Base-by-base conservation (phyloP, 2,888 invertebrate species). In the Choreutis nemorana region DNA sequence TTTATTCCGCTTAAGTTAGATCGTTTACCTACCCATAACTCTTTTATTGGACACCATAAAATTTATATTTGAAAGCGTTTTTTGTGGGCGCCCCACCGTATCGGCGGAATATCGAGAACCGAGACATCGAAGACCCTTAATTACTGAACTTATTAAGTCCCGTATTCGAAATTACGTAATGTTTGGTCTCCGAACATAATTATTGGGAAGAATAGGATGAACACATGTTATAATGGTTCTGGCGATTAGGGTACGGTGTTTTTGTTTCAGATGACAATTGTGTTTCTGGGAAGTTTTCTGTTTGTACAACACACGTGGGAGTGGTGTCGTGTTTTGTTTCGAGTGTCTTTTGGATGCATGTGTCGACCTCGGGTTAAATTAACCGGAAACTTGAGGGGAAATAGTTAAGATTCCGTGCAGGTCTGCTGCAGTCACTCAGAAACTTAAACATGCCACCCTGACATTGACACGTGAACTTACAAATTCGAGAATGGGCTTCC, bases 311-410 rank as follows among this genome's bases (percentile, higher is more conserved):
- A 55, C 66, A 67, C 63, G 70, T 71, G 70, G 67, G 71, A 71
- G 64, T 55, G 56, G 55, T 51, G 50, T 41, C 37, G 47, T 50
- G 12, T 40, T 46, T 51, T 53, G 53, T 42, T 49, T 48, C 45
- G 43, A 39, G 39, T 35, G 41, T 37, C 49, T 50, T 61, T 63
- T 54, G 51, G 57, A 59, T 60, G 64, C 71, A 72, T 67, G 61
- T 64, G 61, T 55, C 60, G 66, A 61, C 58, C 58, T 50, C 55
- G 58, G 41, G 65, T 73, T 73, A 73, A 73, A 73, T 73, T 72
- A 72, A 71, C 71, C 71, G 72, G 71, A 72, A 77, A 71, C 62
- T 59, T 50, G 15, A 57, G 61, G 62, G 70, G 66, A 64, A 62
- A 66, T 63, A 60, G 64, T 75, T 71, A 60, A 67, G 58, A 73